Base-by-base conservation (phyloP, 1,140 invertebrate species). In the Galleria mellonella region DNA sequence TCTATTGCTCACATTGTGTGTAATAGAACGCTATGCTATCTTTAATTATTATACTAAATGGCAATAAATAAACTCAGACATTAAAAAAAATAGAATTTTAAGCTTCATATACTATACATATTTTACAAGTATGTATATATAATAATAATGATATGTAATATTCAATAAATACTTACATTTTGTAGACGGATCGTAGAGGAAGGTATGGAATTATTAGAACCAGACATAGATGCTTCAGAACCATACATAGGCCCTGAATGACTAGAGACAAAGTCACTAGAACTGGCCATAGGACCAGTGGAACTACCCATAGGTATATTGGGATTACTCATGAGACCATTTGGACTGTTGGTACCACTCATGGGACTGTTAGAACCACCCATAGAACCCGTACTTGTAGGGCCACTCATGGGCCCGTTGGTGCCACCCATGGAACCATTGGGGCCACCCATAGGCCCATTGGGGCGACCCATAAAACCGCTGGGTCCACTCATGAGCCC, bases 81-180 rank as follows among this genome's bases (percentile, higher is more conserved):
- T n/a, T n/a, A n/a, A n/a, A n/a, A n/a, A n/a, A n/a, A n/a, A n/a
- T n/a, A n/a, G n/a, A n/a, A n/a, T n/a, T n/a, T n/a, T n/a, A n/a
- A n/a, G n/a, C n/a, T n/a, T n/a, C n/a, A n/a, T n/a, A n/a, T n/a
- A n/a, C n/a, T n/a, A n/a, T n/a, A n/a, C n/a, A n/a, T n/a, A n/a
- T n/a, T n/a, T n/a, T n/a, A n/a, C n/a, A n/a, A n/a, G n/a, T n/a
- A n/a, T n/a, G n/a, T n/a, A n/a, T n/a, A n/a, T n/a, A n/a, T n/a
- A n/a, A n/a, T n/a, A n/a, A n/a, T n/a, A n/a, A n/a, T n/a, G n/a
- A n/a, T n/a, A n/a, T n/a, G n/a, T n/a, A n/a, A n/a, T n/a, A n/a
- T n/a, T n/a, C n/a, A 31, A n/a, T n/a, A 15, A 37, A 37, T 37
- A 37, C 35, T 37, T 17, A 37, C 35, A 23, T 37, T 37, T 37